These are phyloP conservation scores for Mesaphorura yosii DNA, from an alignment of 1,140 invertebrate species.

Conservation along the genomic window DNA sequence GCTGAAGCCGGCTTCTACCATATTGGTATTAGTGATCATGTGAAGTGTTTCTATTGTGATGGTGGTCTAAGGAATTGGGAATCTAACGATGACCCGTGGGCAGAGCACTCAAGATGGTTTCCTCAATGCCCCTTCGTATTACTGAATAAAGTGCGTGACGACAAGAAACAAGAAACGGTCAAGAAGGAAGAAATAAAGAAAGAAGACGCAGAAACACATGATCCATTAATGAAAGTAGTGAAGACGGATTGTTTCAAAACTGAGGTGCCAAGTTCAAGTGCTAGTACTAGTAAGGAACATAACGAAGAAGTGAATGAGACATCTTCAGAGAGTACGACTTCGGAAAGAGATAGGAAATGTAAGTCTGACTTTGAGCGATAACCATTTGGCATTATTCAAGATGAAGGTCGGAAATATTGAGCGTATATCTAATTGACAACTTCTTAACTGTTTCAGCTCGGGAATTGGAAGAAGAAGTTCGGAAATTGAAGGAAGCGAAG, in stretches of 20 bases:
- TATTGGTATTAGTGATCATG: conserved; percentile 47
- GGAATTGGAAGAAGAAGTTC: conserved; percentile 61
- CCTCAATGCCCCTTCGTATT: conserved; percentile 65
- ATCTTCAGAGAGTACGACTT: too few relatives aligned
- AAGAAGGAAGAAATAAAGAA: conserved; percentile 44
- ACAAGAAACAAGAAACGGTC: conserved; percentile 43
- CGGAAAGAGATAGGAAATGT: not conserved
- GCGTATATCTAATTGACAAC: not conserved
- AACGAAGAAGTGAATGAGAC: not conserved
- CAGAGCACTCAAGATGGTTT: conserved; percentile 82
- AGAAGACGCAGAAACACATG: not conserved
- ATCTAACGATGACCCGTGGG: conserved; percentile 70
- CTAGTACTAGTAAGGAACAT: not conserved
- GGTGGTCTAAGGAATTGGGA: conserved; percentile 77
- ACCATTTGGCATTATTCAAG: not conserved
- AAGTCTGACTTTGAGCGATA: not conserved
- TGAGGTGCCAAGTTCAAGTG: not conserved
- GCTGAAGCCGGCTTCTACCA: conserved; percentile 30
- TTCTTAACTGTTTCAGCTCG: not conserved
- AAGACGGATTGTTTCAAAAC: not conserved
- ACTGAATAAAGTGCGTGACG: conserved; percentile 65
- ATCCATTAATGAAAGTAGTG: not conserved
- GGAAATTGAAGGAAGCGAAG: conserved; percentile 67
- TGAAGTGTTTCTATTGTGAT: conserved; percentile 84
- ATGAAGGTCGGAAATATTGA: not conserved